A percentile compares a stretch with the other conserved stretches of the same genome.
Conservation (phyloP, 2,888 invertebrate genomes). For the Lycia hirtaria region DNA sequence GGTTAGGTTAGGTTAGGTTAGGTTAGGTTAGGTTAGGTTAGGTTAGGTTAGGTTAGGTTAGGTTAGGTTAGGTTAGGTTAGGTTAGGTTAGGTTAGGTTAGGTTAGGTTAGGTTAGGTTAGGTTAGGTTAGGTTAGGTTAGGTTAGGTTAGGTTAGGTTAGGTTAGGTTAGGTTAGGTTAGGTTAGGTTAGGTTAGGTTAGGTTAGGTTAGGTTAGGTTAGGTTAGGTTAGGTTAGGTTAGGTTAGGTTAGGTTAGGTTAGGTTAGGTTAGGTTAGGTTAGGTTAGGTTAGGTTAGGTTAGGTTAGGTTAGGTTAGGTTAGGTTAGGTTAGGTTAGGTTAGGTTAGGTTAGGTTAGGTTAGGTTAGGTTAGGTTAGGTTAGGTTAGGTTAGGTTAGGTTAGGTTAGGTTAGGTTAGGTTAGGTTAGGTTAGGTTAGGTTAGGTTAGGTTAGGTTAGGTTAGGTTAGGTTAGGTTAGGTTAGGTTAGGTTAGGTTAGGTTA, state of each 20-base stretch:
- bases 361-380: conserved; percentile 13
- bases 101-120: conserved; percentile 23
- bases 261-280: conserved; percentile 9
- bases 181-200: conserved; percentile 10
- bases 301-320: conserved; percentile 18
- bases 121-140: conserved; percentile 22
- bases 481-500: conserved; percentile 9
- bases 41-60: conserved; percentile 32
- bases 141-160: conserved; percentile 23
- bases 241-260: conserved; percentile 19
- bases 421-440: conserved; percentile 23
- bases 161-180: conserved; percentile 17
- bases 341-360: conserved; percentile 11
- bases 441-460: conserved; percentile 26
- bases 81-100: conserved; percentile 28
- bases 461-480: conserved; percentile 19
- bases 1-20: conserved; percentile 29
- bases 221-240: conserved; percentile 16
- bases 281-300: conserved; percentile 9
- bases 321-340: conserved; percentile 6
- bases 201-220: conserved; percentile 17
- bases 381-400: conserved; percentile 22
- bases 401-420: conserved; percentile 20
- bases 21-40: conserved; percentile 29
- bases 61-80: conserved; percentile 33